Evolutionary conservation across 2,888 invertebrate genomes (phyloP), one percentile per base, ranked within the genome.

Genomic region (Cactoblastis cactorum): DNA sequence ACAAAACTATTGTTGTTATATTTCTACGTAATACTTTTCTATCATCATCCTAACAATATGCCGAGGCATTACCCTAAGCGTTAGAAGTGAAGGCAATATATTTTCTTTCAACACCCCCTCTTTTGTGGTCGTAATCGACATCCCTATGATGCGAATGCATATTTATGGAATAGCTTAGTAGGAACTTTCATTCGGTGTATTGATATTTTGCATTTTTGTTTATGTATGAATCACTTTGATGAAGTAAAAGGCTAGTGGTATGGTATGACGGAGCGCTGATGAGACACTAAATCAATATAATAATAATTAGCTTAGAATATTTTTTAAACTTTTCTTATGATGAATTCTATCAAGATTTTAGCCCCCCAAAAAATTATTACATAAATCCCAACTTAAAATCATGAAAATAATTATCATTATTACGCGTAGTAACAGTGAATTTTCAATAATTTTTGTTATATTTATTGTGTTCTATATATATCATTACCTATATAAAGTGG

Each of bases 131-230:
- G 47, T 48, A 47, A 47, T 47, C 46, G 46, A 47, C 46, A 37
- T 48, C 47, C 47, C 45, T 45, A 24, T 37, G 45, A 32, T 34
- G 32, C 22, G 50, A 50, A 48, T 48, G 47, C 47, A 48, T 48
- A 48, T 48, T 48, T 48, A 48, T 37, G 17, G 47, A 48, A 45
- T 33, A 45, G 47, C 47, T 48, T 37, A 38, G 37, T 48, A 34
- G 45, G 17, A 33, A 35, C 34, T 46, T 34, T 46, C 19, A 46
- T 35, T 19, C 46, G 18, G 22, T 35, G 22, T 46, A 46, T 46
- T 34, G 46, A 34, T 35, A 22, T 35, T 46, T 46, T 46, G 35
- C 19, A 35, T 19, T 46, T 34, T 46, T 34, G 37, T 28, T 37
- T 39, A 12, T 9, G 39, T 38, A 46, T 22, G 17, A 28, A 11